Conservation (phyloP, 2,113 vertebrate species). For the Sterrhoptilus dennistouni region DNA sequence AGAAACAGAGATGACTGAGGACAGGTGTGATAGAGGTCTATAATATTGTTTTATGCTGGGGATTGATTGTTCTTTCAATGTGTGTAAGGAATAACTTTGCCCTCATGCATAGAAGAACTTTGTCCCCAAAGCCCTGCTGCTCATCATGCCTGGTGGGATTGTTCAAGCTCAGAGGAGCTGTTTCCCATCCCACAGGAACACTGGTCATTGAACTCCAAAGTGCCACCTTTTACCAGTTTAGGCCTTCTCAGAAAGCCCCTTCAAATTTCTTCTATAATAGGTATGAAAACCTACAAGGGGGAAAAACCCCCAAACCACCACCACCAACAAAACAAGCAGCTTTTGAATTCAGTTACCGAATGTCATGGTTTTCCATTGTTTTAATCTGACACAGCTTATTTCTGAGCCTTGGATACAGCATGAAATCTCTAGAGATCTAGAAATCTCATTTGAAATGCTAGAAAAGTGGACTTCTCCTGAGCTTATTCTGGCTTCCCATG, state of each 20-base stretch:
- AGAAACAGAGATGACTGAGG: background rate
- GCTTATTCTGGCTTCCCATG: background rate
- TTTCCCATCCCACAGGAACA: background rate
- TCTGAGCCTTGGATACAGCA: background rate
- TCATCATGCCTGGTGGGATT: background rate
- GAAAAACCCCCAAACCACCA: background rate
- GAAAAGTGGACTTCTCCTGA: background rate
- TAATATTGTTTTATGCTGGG: background rate
- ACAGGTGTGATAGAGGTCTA: background rate
- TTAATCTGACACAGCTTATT: background rate
- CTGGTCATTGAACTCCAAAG: background rate
- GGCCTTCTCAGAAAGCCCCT: background rate
- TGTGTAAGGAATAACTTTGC: background rate
- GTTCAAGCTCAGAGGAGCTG: background rate
- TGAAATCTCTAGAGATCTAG: background rate
- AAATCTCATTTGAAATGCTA: background rate
- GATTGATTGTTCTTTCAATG: background rate
- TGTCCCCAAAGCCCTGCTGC: background rate
- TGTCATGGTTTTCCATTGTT: background rate
- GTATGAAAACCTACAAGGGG: background rate
- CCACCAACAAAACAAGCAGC: background rate
- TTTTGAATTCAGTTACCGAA: background rate
- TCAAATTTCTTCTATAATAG: background rate
- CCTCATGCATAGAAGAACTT: background rate
- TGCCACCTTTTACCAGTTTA: background rate